Base-by-base conservation (phyloP, 2,888 invertebrate genomes). In the Bombylius major region DNA sequence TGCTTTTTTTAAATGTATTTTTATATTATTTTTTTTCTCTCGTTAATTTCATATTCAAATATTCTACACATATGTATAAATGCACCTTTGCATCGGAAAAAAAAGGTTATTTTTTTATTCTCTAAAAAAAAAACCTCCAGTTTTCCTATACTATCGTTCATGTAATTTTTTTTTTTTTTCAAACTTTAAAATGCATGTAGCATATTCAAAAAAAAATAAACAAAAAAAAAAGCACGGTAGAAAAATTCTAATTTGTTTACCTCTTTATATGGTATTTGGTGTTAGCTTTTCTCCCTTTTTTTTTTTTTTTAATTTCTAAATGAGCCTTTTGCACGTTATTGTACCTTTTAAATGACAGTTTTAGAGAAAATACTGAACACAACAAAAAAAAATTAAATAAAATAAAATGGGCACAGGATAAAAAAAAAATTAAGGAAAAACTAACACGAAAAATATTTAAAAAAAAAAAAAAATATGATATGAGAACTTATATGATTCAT, bases 251-350 rank as follows among this genome's bases (percentile, higher is more conserved):
- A 62, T 58, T 59, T 59, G 59, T 54, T 60, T 59, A 59, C 55
- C 47, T 23, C 23, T 23, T 23, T 23, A 23, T 23, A 42, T 42
- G 12, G 4, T 42, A 42, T 42, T 42, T 42, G 11, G 36, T 39
- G 49, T 52, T 48, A 51, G 56, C 34, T 56, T 55, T 56, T 55
- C 49, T 50, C 46, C 31, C 31, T 33, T 32, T 47, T 58, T 56
- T 52, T 55, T 53, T 51, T 54, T 53, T 54, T 49, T 50, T 46
- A 6, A 8, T 42, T 58, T 56, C 44, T 56, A 58, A 57, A 61
- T 59, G 62, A 58, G 62, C 51, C 49, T 57, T 56, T n/a, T 59
- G 58, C 61, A 62, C 62, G 61, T 62, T 56, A 61, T 54, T 59
- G 56, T 57, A 57, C 57, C 55, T 50, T 58, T 58, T 54, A 56